Conservation (phyloP, 2,113 vertebrate species). For the Cacatua alba region DNA sequence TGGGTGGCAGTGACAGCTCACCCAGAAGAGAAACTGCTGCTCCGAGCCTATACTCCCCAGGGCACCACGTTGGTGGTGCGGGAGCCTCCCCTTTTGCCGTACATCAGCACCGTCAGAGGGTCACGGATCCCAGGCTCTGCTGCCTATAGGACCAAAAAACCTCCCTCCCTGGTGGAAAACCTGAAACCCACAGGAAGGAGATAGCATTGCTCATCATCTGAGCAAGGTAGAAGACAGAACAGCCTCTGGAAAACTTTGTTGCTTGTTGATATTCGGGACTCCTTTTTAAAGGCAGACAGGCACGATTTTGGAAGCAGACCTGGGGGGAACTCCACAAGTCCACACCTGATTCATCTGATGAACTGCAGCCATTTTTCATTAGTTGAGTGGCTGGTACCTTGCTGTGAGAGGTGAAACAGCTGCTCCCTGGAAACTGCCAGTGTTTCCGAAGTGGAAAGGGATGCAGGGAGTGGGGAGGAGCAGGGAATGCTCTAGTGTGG, state of each 20-base stretch:
- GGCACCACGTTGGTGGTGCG: slow-evolving; percentile 70
- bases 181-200: not conserved
- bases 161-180: slow-evolving; percentile 64
- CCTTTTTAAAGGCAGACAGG: not conserved
- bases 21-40: slow-evolving; percentile 61
- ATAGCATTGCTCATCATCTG: not conserved
- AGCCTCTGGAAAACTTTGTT: not conserved
- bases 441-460: not conserved
- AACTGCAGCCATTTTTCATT: not conserved
- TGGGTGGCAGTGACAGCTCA: slow-evolving; percentile 90
- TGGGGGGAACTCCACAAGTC: rapidly evolving
- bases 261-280: not conserved
- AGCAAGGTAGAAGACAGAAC: not conserved
- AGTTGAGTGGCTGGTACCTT: not conserved
- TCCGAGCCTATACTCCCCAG: slow-evolving; percentile 81
- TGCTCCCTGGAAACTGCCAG: not conserved
- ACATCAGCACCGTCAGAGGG: slow-evolving; percentile 82
- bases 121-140: slow-evolving; percentile 75
- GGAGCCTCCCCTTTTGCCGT: slow-evolving; percentile 83
- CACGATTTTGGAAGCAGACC: not conserved
- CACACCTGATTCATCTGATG: not conserved
- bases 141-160: slow-evolving; percentile 81
- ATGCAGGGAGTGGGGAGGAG: not conserved
- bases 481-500: not conserved
- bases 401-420: not conserved